Evolutionary conservation across 2,113 vertebrate species (phyloP).

Genomic region (Scomber scombrus): DNA sequence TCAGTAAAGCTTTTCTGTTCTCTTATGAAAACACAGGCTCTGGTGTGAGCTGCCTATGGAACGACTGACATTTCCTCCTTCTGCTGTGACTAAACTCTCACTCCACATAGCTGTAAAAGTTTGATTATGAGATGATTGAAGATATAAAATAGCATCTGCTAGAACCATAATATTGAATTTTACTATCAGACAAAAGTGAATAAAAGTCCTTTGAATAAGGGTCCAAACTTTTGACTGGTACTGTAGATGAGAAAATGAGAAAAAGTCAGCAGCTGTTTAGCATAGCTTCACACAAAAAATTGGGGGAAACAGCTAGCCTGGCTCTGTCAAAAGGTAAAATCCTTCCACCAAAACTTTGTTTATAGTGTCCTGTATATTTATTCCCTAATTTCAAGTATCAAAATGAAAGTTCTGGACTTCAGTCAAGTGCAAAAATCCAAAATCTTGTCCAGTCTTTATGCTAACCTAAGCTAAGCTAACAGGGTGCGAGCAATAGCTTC

Average conservation of each 20-base stretch:
- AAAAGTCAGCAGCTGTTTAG: background rate
- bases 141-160: too few species aligned
- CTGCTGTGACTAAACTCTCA: constrained; percentile 16
- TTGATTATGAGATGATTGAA: too few species aligned
- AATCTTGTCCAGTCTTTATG: background rate
- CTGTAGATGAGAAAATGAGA: background rate
- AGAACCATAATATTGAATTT: too few species aligned
- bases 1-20: constrained; percentile 26
- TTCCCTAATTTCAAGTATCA: background rate
- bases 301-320: background rate
- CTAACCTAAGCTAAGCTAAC: background rate
- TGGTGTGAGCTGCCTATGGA: background rate
- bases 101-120: background rate
- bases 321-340: background rate
- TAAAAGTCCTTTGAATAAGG: too few species aligned
- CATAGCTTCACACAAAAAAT: background rate
- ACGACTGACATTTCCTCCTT: constrained; percentile 18
- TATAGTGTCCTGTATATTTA: background rate
- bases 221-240: too few species aligned
- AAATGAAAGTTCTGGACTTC: background rate
- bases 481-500: background rate
- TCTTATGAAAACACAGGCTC: constrained; percentile 51
- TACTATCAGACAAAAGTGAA: too few species aligned
- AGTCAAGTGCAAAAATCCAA: background rate
- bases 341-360: too few species aligned